Evolutionary conservation across 2,113 vertebrate genomes (phyloP).

Genomic region (Bos taurus): ARS-UCD2.0 NC_037344.1:60069001-60069500

Average conservation of each 20-base stretch:
- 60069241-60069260: conserved; percentile 64
- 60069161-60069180: conserved; percentile 74
- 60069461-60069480: background rate
- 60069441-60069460: background rate
- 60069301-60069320: conserved; percentile 60
- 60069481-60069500: background rate
- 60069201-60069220: conserved; percentile 62
- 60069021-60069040: accelerated
- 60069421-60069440: conserved; percentile 3
- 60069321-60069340: conserved; percentile 37
- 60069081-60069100: background rate
- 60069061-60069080: background rate
- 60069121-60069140: conserved; percentile 67
- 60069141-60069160: conserved; percentile 73
- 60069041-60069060: accelerated
- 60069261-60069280: conserved; percentile 75
- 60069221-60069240: conserved; percentile 62
- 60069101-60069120: background rate
- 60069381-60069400: conserved; percentile 65
- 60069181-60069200: conserved; percentile 75
- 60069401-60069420: conserved; percentile 24
- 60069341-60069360: conserved; percentile 19
- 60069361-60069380: conserved; percentile 39
- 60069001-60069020: background rate
- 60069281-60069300: conserved; percentile 50